These are phyloP conservation scores for Amphimallon solstitiale DNA, from an alignment of 2,888 invertebrate genomes.

Conservation along the genomic window DNA sequence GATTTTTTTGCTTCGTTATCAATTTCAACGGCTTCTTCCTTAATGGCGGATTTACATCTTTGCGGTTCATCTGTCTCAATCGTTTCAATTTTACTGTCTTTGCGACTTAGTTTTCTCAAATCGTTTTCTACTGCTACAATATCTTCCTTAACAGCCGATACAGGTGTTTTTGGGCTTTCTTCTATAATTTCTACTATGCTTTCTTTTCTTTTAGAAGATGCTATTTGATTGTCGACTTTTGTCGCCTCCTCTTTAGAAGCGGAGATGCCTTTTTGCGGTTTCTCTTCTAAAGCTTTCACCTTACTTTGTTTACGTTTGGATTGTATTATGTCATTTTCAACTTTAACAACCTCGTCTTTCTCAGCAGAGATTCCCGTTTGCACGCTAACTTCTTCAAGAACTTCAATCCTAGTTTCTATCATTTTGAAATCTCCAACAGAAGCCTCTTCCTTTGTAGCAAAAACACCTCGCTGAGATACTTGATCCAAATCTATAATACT, in stretches of 20 bases:
- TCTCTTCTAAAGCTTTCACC: conserved; percentile 35
- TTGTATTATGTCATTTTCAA: conserved; percentile 29
- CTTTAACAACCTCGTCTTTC: conserved; percentile 41
- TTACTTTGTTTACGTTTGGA: conserved; percentile 11
- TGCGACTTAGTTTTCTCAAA: conserved; percentile 7
- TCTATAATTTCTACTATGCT: conserved; percentile 43
- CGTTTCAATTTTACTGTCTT: conserved; percentile 54
- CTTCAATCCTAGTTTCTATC: conserved; percentile 31
- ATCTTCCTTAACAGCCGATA: conserved; percentile 43
- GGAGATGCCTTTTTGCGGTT: conserved; percentile 36
- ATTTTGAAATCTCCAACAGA: conserved; percentile 37
- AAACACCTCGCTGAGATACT: conserved; percentile 35
- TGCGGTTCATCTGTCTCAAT: conserved; percentile 58
- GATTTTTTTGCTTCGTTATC: conserved; percentile 42
- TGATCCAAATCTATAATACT: conserved; percentile 46
- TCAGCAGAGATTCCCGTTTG: conserved; percentile 15
- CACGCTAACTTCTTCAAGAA: conserved; percentile 37
- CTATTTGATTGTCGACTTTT: conserved; percentile 60
- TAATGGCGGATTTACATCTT: conserved; percentile 46
- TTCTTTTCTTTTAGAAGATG: conserved; percentile 53
- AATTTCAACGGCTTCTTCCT: conserved; percentile 48
- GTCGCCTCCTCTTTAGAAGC: conserved; percentile 37
- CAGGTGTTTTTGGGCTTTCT: conserved; percentile 42
- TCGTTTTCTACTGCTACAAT: conserved; percentile 38
- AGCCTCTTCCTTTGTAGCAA: conserved; percentile 43